phyloP scores from a whole-genome alignment of 2,113 vertebrate species.

The Hyla sarda region DNA sequence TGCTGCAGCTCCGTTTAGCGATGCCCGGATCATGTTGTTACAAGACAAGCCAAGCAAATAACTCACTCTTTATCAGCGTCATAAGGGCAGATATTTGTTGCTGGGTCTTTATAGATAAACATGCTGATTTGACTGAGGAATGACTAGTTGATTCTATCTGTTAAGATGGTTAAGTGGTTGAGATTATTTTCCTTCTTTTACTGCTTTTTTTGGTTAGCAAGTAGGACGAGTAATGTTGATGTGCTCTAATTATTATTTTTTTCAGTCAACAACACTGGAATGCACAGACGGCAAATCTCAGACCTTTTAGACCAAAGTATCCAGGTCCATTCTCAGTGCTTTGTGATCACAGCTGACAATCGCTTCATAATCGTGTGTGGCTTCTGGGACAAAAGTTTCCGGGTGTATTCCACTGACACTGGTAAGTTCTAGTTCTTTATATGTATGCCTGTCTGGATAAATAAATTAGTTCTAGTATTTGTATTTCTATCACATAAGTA shows the following conservation, averaged over 20 bases:
- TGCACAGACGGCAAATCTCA: conserved; percentile 92
- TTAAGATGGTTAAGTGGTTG: background rate
- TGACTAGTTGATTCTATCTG: background rate
- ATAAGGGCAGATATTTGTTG: background rate
- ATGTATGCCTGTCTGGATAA: background rate
- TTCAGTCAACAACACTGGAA: conserved; percentile 85
- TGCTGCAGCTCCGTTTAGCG: conserved; percentile 8
- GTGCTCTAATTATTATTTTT: background rate
- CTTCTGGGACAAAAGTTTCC: conserved; percentile 99
- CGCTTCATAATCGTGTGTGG: conserved; percentile 94
- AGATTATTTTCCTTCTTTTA: background rate
- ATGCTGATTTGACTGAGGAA: background rate
- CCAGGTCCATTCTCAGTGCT: conserved; percentile 93
- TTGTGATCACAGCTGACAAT: conserved; percentile 93
- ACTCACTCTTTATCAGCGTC: conserved; percentile 10
- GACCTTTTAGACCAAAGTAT: conserved; percentile 98
- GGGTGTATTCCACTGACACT: conserved; percentile 94
- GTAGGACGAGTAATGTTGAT: background rate
- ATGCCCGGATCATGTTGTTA: background rate
- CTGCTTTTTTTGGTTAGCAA: background rate
- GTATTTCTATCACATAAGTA: no score
- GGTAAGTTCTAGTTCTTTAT: conserved; percentile 72
- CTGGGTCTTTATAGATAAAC: background rate
- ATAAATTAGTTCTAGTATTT: background rate
- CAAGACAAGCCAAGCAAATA: conserved; percentile 19